Evolutionary conservation across 1,140 invertebrate genomes (phyloP), one percentile per base, ranked within the genome.

Genomic region (Plutomurus gul): DNA sequence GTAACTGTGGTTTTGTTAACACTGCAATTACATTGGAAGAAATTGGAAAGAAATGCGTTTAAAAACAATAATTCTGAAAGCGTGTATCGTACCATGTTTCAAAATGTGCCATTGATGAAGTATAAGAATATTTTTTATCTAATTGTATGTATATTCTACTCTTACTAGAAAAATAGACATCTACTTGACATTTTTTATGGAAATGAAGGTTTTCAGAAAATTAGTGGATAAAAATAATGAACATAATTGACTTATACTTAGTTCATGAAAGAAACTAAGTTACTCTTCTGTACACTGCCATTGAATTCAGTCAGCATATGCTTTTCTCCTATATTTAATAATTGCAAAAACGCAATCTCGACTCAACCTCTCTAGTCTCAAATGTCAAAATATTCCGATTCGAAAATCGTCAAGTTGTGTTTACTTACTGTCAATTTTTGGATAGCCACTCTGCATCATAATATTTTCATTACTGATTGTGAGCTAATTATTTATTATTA

Each of bases 121-220:
- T 65, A 65, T 65, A 65, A 65, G 30, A 65, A 65, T 65, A 65
- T 65, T 65, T 65, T 65, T 65, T 65, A 65, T 65, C 56, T 65
- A 65, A 65, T 65, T 65, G 56, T 65, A 65, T 30, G n/a, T n/a
- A n/a, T n/a, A n/a, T n/a, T n/a, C n/a, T n/a, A 33, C 56, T 65
- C 56, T 65, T 65, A 30, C 27, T 65, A 65, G 56, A 65, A 36
- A n/a, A n/a, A 65, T 65, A 65, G 56, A 65, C 36, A 49, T 18
- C 46, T 65, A 65, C 56, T 33, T 65, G 56, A 33, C 56, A 65
- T 65, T 65, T 65, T 65, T 65, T 65, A 65, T 65, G 56, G 27
- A 65, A 65, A 65, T 36, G 30, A 30, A 65, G 25, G 36, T 27
- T 33, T 65, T 65, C 56, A 27, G 56, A 51, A 65, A 65, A 65